Base-by-base conservation (phyloP, 2,797 vertebrate genomes). In the Molossus molossus region DNA sequence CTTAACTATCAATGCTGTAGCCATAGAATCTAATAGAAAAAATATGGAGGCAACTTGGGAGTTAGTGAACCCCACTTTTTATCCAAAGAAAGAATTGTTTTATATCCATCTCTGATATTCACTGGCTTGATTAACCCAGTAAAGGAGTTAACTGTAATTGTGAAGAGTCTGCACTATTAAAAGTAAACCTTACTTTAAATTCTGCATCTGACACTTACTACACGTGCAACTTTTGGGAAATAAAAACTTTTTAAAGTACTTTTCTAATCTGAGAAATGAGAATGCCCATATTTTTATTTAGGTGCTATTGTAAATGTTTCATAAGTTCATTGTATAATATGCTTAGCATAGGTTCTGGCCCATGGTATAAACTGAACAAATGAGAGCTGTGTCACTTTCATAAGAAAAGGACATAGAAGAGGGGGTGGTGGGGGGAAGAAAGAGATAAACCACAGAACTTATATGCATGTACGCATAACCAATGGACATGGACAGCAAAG, bases 201-300 rank as follows among this genome's bases (percentile, higher is more conserved):
- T 11, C 1, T 11, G 11, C 82, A 3, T 70, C 21, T 37, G 29
- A 11, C 12, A 62, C 72, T 92, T 65, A 62, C 3, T 40, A 65
- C 1, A 37, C 27, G 5, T 1, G 3, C 13, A 87, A 73, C 11
- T 90, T 76, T 37, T 45, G 37, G 29, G 3, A 69, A 73, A 85
- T 57, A 27, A 45, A 90, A 58, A 76, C 6, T 1, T 87, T 82
- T 48, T 13, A 25, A 82, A 87, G 45, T 67, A 85, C 8, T 85
- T 87, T 27, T 3, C 7, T 45, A 53, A 77, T 21, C 21, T 83
- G 18, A 86, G 3, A 50, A 76, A 80, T 67, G 37, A 14, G 12
- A 91, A 87, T 91, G n/a, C 67, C 60, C 77, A 27, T 82, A 64
- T 79, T 55, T 83, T 84, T 64, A 80, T 14, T 5, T 18, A 73